These are phyloP conservation scores for Zygothrica quintamaculata DNA, from an alignment of 2,888 invertebrate species.

Conservation along the genomic window DNA sequence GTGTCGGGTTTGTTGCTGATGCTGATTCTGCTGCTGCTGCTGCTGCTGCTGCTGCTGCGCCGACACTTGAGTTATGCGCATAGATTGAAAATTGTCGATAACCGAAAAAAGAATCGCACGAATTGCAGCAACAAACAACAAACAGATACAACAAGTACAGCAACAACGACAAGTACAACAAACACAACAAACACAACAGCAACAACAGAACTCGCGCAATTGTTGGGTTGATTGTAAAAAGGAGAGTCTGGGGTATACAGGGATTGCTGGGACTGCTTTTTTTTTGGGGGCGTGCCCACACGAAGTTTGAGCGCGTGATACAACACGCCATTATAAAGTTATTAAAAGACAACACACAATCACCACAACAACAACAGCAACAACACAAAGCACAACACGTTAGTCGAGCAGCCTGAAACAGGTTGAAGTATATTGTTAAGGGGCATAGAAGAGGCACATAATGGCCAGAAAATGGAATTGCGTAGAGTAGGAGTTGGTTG, in stretches of 20 bases:
- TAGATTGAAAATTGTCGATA: conserved; percentile 80
- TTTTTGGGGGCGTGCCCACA: conserved; percentile 64
- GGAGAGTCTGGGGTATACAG: conserved; percentile 7
- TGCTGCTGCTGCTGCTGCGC: conserved; percentile 53
- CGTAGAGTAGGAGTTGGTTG: conserved; percentile 1
- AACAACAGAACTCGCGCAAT: conserved; percentile 45
- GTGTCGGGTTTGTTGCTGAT: conserved; percentile 46
- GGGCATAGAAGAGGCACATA: not conserved
- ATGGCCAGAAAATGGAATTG: conserved; percentile 9
- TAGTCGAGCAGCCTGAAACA: conserved; percentile 40
- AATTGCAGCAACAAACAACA: conserved; percentile 58
- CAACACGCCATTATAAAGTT: conserved; percentile 82
- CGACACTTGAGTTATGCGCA: conserved; percentile 76
- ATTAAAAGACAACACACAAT: conserved; percentile 75
- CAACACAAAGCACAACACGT: conserved; percentile 28
- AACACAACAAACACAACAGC: conserved; percentile 22
- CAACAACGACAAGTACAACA: conserved; percentile 25
- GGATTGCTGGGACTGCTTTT: conserved; percentile 18
- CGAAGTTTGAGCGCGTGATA: conserved; percentile 72
- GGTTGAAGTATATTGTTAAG: conserved; percentile 31
- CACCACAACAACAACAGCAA: conserved; percentile 40
- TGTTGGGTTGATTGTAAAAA: conserved; percentile 42
- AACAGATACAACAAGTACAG: conserved; percentile 29
- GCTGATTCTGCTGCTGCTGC: conserved; percentile 52
- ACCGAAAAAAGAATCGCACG: conserved; percentile 77